Evolutionary conservation across 1,140 invertebrate genomes (phyloP), one percentile per base, ranked within the genome.

Genomic region (Hycleus phaleratus): DNA sequence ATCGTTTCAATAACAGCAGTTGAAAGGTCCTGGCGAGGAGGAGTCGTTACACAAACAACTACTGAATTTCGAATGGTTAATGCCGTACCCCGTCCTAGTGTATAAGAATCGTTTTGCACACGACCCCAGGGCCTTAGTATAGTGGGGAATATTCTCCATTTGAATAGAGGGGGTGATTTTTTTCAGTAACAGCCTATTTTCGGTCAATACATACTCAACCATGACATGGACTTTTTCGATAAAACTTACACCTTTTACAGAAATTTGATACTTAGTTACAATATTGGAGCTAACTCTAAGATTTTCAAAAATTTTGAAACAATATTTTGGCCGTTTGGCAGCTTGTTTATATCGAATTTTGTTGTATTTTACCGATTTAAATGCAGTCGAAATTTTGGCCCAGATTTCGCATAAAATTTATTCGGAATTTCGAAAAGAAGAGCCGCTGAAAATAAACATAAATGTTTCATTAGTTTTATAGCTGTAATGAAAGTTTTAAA

Each of bases 91-190:
- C 38, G 3, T 61, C 66, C 68, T 74, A 73, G 72, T 74, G 71
- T 74, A 74, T 74, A 64, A 56, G 67, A 49, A 46, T 46, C 55
- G 47, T 71, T 68, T 74, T 74, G 72, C 72, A 74, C 72, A 74
- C 72, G 72, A 65, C 71, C 65, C 71, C 61, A 64, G 54, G 43
- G n/a, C 32, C 25, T 18, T 1, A 11, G 52, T 10, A 55, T 60
- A 60, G 60, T 63, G 65, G 64, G 71, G 63, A 63, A 45, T 44
- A 47, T n/a, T 42, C 5, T 42, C 9, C 11, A 42, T 42, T 8
- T 2, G 40, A 7, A 7, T n/a, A n/a, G 40, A 42, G 11, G 9
- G 40, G 9, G 40, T 4, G 32, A 32, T 32, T 62, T 64, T 59
- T 62, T 66, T 66, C 57, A 61, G 64, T 57, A 61, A 61, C 53